A percentile compares a stretch with the other conserved stretches of the same genome.
Evolutionary conservation across 2,888 invertebrate genomes (phyloP).

Genomic region (Polyommatus icarus): DNA sequence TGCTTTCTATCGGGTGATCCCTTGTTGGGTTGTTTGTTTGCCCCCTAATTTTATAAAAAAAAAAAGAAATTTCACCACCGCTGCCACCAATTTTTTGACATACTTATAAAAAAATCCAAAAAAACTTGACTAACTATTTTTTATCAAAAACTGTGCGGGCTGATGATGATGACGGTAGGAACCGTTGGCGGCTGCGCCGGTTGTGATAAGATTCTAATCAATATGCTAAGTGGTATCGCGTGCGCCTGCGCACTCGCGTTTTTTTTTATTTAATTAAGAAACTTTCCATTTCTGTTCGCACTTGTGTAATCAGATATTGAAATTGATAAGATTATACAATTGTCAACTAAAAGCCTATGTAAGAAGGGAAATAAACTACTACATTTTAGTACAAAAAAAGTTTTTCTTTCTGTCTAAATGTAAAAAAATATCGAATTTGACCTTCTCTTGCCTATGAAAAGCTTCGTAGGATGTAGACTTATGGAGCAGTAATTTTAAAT

Average conservation of each 20-base stretch:
- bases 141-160: background rate
- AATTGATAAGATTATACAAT: conserved; percentile 32
- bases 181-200: conserved; percentile 17
- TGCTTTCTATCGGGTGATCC: no score
- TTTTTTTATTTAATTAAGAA: conserved; percentile 53
- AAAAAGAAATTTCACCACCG: background rate
- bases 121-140: background rate
- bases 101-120: background rate
- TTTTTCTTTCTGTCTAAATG: no score
- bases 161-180: conserved; percentile 14
- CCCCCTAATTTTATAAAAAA: background rate
- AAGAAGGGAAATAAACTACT: background rate
- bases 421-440: no score
- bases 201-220: conserved; percentile 50
- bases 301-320: conserved; percentile 42
- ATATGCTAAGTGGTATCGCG: conserved; percentile 61
- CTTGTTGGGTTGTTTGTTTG: no score
- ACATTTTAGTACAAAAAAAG: no score
- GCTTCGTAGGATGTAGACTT: no score
- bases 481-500: no score
- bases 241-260: conserved; percentile 45
- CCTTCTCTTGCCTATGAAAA: no score
- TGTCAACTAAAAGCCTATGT: background rate
- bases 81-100: background rate
- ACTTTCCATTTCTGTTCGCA: conserved; percentile 45